A percentile compares a stretch with the other conserved stretches of the same genome.
phyloP scores from a whole-genome alignment of 2,888 invertebrate genomes.

The Cheiracanthium punctorium region DNA sequence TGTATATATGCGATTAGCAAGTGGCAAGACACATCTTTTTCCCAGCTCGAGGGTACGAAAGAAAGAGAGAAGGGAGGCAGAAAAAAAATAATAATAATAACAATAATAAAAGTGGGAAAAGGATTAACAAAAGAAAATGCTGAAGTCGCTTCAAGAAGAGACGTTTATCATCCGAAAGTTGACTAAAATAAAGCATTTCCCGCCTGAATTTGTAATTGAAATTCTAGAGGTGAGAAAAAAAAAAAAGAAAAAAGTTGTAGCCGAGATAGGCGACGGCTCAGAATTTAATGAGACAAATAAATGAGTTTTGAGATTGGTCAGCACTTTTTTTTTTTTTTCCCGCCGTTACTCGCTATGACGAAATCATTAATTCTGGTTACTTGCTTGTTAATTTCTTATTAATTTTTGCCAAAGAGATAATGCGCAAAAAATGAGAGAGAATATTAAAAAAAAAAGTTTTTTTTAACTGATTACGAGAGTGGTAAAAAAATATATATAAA shows the following conservation, averaged over 20 bases:
- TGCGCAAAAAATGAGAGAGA: neutral
- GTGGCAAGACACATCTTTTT: neutral
- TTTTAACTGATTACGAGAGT: neutral
- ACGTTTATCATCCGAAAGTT: slow-evolving; percentile 6
- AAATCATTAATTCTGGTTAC: slow-evolving; percentile 18
- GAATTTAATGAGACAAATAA: slow-evolving; percentile 16
- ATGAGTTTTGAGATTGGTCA: slow-evolving; percentile 35
- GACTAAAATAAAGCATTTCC: slow-evolving; percentile 8
- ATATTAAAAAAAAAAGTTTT: neutral
- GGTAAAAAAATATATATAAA: neutral
- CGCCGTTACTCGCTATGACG: neutral
- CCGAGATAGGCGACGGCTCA: neutral
- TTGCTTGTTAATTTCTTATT: slow-evolving; percentile 13
- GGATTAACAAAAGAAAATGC: slow-evolving; percentile 43
- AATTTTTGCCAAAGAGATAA: slow-evolving; percentile 12
- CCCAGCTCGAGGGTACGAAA: neutral
- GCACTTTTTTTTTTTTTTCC: neutral
- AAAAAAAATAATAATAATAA: too few species aligned
- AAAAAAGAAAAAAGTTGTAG: too few species aligned
- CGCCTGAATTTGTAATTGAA: slow-evolving; percentile 43
- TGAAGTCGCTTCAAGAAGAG: slow-evolving; percentile 23
- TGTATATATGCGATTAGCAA: slow-evolving; percentile 40
- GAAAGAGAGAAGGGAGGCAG: neutral
- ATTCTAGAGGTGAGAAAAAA: slow-evolving; percentile 26
- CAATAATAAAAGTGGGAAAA: too few species aligned